Conservation (phyloP, 2,113 vertebrate species). For the Urocolius indicus region DNA sequence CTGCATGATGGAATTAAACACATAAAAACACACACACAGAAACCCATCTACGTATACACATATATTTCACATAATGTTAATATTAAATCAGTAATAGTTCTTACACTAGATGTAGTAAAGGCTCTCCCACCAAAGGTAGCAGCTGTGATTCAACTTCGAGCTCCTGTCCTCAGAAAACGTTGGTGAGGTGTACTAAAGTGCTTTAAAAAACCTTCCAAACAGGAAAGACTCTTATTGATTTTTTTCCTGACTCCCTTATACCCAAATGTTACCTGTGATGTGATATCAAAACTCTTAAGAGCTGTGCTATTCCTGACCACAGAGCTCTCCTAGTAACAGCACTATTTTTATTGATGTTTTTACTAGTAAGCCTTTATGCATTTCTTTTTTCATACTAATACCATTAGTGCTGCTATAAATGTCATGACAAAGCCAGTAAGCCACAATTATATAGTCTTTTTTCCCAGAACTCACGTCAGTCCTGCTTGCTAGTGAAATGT, state of each 20-base stretch:
- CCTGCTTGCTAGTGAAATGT: not conserved
- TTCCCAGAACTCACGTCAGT: not conserved
- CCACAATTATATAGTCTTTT: not conserved
- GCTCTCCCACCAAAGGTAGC: not conserved
- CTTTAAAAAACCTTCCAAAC: not conserved
- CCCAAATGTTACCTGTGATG: not conserved
- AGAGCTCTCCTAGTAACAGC: not conserved
- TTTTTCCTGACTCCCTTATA: not conserved
- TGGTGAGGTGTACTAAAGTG: not conserved
- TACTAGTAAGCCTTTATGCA: not conserved
- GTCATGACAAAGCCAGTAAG: not conserved
- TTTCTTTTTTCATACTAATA: not conserved
- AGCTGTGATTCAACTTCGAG: not conserved
- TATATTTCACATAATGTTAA: not conserved
- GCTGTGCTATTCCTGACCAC: not conserved
- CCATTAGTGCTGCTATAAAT: constrained; percentile 12
- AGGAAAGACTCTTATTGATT: not conserved
- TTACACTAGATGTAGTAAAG: not conserved
- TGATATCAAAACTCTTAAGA: not conserved
- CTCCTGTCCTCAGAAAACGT: not conserved
- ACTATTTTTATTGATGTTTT: constrained; percentile 33
- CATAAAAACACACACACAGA: not conserved
- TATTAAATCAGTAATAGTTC: not conserved
- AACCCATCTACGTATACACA: not conserved
- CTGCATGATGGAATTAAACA: not conserved